Conservation (phyloP, 2,888 invertebrate species). For the Lottia scabra region DNA sequence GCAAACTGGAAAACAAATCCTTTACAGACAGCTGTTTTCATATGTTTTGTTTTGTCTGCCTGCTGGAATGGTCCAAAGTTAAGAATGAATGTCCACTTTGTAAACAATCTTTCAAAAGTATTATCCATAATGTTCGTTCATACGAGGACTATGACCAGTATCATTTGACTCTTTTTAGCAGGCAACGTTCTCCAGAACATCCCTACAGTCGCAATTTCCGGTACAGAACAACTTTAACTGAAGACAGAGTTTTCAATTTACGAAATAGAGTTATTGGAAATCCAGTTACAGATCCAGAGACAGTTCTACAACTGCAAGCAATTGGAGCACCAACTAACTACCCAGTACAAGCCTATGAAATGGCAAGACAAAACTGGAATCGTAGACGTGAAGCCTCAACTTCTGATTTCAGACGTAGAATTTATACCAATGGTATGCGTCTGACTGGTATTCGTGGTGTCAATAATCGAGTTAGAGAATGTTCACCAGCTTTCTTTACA, state of each 20-base stretch:
- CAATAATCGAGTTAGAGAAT: constrained; percentile 44
- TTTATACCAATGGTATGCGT: constrained; percentile 84
- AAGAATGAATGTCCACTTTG: constrained; percentile 78
- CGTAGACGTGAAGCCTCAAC: constrained; percentile 36
- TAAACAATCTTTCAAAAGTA: constrained; percentile 90
- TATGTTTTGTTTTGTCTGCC: constrained; percentile 92
- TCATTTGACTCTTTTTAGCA: constrained; percentile 63
- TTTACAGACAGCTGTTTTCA: constrained; percentile 94
- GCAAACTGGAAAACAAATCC: constrained; percentile 86
- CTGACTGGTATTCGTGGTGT: constrained; percentile 75
- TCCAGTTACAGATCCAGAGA: constrained; percentile 11
- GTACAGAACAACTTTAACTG: constrained; percentile 66
- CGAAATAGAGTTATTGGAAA: constrained; percentile 15
- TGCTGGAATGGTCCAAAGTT: constrained; percentile 92
- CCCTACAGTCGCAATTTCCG: constrained; percentile 57
- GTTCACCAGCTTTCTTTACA: constrained; percentile 62
- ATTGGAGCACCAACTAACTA: constrained; percentile 34
- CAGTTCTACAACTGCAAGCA: constrained; percentile 11
- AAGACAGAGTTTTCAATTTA: constrained; percentile 46
- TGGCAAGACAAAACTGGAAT: constrained; percentile 32
- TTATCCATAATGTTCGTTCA: constrained; percentile 91
- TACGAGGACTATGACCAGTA: constrained; percentile 91
- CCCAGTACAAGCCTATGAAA: not conserved
- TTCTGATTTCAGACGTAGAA: constrained; percentile 74
- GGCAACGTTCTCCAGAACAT: constrained; percentile 24